Evolutionary conservation across 30 jellyfish, hydroid and myxozoan genomes (phyloP).

Genomic region (Aurelia coerulea): DNA sequence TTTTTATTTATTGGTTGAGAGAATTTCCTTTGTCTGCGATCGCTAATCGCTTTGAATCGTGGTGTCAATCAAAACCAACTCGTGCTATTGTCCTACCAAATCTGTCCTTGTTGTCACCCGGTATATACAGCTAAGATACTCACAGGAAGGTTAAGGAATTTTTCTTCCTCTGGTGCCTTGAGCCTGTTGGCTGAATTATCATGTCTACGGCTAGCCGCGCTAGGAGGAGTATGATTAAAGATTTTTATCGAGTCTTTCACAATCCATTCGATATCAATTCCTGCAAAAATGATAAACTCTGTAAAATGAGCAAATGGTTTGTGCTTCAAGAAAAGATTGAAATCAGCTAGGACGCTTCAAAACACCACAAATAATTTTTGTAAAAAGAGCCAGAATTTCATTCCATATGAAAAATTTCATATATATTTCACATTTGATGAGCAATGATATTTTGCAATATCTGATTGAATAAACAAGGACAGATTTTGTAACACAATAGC

Average conservation of each 20-base stretch:
- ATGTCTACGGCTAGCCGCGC: constrained; percentile 77
- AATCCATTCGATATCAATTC: constrained; percentile 87
- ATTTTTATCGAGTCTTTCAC: constrained; percentile 85
- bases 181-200: constrained; percentile 82
- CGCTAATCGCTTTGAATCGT: too few relatives aligned
- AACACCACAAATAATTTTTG: background rate
- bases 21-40: too few relatives aligned
- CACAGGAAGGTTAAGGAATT: constrained; percentile 83
- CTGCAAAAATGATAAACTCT: background rate
- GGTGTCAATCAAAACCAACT: too few relatives aligned
- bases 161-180: constrained; percentile 95
- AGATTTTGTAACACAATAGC: too few relatives aligned
- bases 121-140: background rate
- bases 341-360: background rate
- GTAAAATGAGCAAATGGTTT: background rate
- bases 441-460: too few relatives aligned
- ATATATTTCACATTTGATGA: too few relatives aligned
- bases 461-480: too few relatives aligned
- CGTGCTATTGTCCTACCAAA: too few relatives aligned
- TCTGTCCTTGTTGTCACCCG: too few relatives aligned
- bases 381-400: background rate
- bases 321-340: background rate
- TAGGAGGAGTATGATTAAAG: constrained; percentile 97
- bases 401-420: too few relatives aligned
- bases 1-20: too few relatives aligned